phyloP scores from a whole-genome alignment of 2,888 invertebrate genomes.

The Folsomia candida region DNA sequence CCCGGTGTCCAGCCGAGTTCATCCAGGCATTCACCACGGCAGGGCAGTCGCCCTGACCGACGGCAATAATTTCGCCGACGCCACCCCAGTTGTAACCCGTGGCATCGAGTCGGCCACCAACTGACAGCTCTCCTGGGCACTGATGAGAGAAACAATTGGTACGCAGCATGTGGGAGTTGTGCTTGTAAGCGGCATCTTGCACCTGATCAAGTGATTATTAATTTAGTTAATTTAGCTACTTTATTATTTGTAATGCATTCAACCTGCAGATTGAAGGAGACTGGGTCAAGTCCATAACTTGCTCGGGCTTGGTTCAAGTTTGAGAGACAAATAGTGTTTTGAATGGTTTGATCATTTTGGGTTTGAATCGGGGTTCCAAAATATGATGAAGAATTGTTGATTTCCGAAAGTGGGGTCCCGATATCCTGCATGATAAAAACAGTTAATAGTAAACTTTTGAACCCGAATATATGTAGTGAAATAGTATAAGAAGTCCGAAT shows the following conservation, averaged over 20 bases:
- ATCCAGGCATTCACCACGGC: background rate
- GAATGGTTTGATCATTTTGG: background rate
- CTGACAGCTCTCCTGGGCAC: background rate
- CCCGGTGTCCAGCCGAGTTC: background rate
- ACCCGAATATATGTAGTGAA: too few relatives aligned
- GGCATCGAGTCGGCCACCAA: background rate
- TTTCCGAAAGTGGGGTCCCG: too few relatives aligned
- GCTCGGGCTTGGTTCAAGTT: background rate
- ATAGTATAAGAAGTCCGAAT: too few relatives aligned
- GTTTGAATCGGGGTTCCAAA: background rate
- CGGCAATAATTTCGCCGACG: background rate
- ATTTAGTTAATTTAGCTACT: conserved; percentile 52
- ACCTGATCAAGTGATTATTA: background rate
- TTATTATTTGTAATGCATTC: conserved; percentile 52
- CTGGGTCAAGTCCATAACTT: background rate
- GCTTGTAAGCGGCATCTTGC: background rate
- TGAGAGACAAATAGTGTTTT: background rate
- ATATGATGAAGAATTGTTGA: too few relatives aligned
- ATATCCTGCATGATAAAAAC: too few relatives aligned
- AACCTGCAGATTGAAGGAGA: background rate
- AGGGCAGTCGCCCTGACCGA: background rate
- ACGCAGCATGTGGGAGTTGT: background rate
- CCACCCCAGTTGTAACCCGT: background rate
- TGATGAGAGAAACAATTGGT: conserved; percentile 4
- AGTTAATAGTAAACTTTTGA: too few relatives aligned